These are phyloP conservation scores for Andrena praecox DNA, from an alignment of 2,888 invertebrate species.

Conservation along the genomic window DNA sequence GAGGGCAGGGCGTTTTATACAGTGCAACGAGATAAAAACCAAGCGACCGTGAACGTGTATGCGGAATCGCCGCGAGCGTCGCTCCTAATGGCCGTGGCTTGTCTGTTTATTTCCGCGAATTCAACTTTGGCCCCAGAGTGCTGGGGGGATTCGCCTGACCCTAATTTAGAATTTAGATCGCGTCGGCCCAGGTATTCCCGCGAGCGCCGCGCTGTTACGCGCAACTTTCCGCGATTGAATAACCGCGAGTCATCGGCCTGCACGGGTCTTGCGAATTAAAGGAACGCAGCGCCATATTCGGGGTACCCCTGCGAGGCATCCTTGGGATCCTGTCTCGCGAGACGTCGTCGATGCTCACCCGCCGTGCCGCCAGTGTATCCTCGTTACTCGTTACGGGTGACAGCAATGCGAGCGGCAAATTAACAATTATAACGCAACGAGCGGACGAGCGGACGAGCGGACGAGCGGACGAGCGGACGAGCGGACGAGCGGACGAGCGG, in stretches of 20 bases:
- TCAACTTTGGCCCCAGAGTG: conserved; percentile 37
- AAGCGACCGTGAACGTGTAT: conserved; percentile 50
- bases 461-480: conserved; percentile 20
- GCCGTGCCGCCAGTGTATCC: background rate
- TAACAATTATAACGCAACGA: conserved; percentile 75
- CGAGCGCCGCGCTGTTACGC: background rate
- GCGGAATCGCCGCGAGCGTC: conserved; percentile 38
- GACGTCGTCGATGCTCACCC: background rate
- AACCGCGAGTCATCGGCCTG: conserved; percentile 40
- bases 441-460: conserved; percentile 21
- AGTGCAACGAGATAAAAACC: conserved; percentile 45
- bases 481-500: conserved; percentile 12
- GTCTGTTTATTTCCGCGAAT: conserved; percentile 8
- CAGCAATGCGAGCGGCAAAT: conserved; percentile 57
- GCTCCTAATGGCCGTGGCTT: conserved; percentile 22
- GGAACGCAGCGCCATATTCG: background rate
- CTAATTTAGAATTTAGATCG: conserved; percentile 42
- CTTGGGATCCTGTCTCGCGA: too few species aligned
- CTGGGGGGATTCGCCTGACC: conserved; percentile 2
- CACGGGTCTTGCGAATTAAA: background rate
- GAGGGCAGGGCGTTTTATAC: conserved; percentile 16
- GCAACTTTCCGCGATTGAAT: conserved; percentile 14
- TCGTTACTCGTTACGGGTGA: conserved; percentile 23
- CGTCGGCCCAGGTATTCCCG: conserved; percentile 2
- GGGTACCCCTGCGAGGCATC: too few species aligned